Percentiles rank a stretch among this genome's conserved stretches.
phyloP scores from a whole-genome alignment of 2,113 vertebrate genomes.

The Hippocampus guttulatus region DNA sequence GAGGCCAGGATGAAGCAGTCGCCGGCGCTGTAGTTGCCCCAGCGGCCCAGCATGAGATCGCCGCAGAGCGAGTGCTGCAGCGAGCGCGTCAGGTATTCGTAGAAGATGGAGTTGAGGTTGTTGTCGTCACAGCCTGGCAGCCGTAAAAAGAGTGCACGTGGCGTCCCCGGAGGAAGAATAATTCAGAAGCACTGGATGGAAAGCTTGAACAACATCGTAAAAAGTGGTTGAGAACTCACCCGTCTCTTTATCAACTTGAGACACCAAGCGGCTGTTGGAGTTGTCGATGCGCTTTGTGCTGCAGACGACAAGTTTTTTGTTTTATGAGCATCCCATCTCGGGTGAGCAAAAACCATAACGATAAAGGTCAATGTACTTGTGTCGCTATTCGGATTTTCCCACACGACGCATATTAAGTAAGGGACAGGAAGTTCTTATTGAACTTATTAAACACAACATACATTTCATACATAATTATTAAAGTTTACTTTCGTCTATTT shows the following conservation, averaged over 20 bases:
- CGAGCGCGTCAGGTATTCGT: constrained; percentile 93
- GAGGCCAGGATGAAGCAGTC: constrained; percentile 98
- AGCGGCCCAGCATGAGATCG: constrained; percentile 90
- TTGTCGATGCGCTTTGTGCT: constrained; percentile 91
- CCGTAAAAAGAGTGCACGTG: not conserved
- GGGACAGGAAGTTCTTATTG: not conserved
- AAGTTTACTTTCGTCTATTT: too few relatives aligned
- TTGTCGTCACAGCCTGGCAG: constrained; percentile 86
- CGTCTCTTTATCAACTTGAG: constrained; percentile 92
- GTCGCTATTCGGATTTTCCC: not conserved
- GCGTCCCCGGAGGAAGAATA: not conserved
- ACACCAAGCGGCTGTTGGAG: constrained; percentile 91
- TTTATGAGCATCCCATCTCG: not conserved
- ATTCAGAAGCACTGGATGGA: not conserved
- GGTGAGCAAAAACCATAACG: not conserved
- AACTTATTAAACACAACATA: too few relatives aligned
- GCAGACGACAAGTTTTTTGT: constrained; percentile 31
- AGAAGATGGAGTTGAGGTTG: constrained; percentile 97
- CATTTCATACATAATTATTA: too few relatives aligned
- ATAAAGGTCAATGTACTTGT: not conserved
- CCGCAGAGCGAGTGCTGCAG: constrained; percentile 94
- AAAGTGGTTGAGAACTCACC: constrained; percentile 64
- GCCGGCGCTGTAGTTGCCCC: constrained; percentile 92
- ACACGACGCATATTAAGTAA: too few relatives aligned
- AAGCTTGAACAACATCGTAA: not conserved